Evolutionary conservation across 2,888 invertebrate species (phyloP), one percentile per base, ranked within the genome.

Genomic region (Drosophila borborema): DNA sequence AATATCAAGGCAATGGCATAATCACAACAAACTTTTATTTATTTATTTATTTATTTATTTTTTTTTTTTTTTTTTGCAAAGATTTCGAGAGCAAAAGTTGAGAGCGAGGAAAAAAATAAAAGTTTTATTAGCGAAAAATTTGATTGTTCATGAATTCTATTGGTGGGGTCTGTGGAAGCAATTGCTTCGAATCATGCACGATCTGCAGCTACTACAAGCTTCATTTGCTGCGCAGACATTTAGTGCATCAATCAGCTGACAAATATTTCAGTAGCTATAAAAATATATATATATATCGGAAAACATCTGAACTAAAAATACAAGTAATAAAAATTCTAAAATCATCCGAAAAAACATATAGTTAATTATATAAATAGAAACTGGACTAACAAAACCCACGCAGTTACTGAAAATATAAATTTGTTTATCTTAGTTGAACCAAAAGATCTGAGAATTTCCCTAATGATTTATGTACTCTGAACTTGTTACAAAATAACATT

Each of bases 1-100:
- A 88, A 86, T 88, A 88, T 86, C 85, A 86, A 88, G 88, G 86
- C 85, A 58, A 71, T 60, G 48, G 28, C 56, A 65, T 36, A 68
- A 81, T 74, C 86, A 88, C 81, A 86, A 86, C 80, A 88, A 85
- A 86, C 77, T 70, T 71, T 86, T 65, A 45, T 62, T 28, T 23
- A 23, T 4, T 23, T 20, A 20, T 20, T 20, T 20, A 20, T 20
- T 20, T 20, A n/a, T n/a, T n/a, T n/a, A n/a, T n/a, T 40, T 69
- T 67, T 83, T 58, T 70, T 69, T 81, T 65, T 38, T 62, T 28
- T 14, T 70, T 71, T 83, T 59, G 51, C 63, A 12, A 18, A 65
- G 45, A 65, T 62, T 72, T 80, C 38, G 51, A 64, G 31, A 59
- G 59, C 16, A 38, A 54, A 28, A 20, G 34, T 14, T 67, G 68